Evolutionary conservation across 2,888 invertebrate species (phyloP).

Genomic region (Drosophila subquinaria): DNA sequence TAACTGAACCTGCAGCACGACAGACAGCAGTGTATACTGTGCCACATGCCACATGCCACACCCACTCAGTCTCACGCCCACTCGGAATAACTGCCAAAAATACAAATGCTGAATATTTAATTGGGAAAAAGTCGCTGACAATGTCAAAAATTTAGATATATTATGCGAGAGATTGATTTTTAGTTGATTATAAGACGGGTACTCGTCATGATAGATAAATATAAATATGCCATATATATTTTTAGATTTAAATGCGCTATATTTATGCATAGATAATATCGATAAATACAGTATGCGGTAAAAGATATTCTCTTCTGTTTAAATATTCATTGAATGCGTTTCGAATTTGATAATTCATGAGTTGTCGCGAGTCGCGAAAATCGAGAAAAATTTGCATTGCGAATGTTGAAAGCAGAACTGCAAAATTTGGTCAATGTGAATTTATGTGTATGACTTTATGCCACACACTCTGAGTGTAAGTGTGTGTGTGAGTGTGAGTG

Average conservation of each 20-base stretch:
- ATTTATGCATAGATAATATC: slow-evolving; percentile 24
- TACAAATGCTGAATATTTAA: slow-evolving; percentile 34
- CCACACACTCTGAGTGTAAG: slow-evolving; percentile 33
- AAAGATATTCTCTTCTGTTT: slow-evolving; percentile 2
- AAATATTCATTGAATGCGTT: slow-evolving; percentile 25
- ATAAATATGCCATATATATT: neutral
- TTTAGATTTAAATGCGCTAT: slow-evolving; percentile 8
- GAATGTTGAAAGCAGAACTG: slow-evolving; percentile 47
- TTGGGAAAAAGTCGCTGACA: slow-evolving; percentile 36
- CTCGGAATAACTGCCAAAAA: slow-evolving; percentile 12
- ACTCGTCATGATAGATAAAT: neutral
- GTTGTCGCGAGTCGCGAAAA: slow-evolving; percentile 11
- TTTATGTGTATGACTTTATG: slow-evolving; percentile 75
- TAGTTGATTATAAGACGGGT: slow-evolving; percentile 5
- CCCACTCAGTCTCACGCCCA: neutral
- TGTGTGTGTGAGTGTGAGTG: slow-evolving; percentile 13
- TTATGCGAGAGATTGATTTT: slow-evolving; percentile 31
- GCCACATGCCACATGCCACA: slow-evolving; percentile 5
- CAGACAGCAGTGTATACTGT: neutral
- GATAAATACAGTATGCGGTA: neutral
- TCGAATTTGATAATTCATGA: slow-evolving; percentile 30
- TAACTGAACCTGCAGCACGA: slow-evolving; percentile 15
- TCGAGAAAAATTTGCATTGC: slow-evolving; percentile 48
- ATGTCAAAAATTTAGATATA: slow-evolving; percentile 24
- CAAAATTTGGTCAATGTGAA: slow-evolving; percentile 53